Percentiles rank a stretch among this genome's conserved stretches.
These are phyloP conservation scores for Falco biarmicus DNA, from an alignment of 2,797 vertebrate genomes.

Conservation along the genomic window DNA sequence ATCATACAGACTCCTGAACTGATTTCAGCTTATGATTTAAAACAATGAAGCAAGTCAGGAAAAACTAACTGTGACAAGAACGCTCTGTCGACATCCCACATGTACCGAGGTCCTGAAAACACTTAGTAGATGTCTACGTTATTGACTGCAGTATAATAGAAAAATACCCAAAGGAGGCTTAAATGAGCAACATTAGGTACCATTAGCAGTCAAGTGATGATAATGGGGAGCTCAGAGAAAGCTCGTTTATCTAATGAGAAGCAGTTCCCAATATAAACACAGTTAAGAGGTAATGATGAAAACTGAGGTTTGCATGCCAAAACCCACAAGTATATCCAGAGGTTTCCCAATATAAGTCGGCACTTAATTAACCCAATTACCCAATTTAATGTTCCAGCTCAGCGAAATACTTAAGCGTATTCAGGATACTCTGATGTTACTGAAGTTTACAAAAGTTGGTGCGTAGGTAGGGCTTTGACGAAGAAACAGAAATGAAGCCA, in stretches of 20 bases:
- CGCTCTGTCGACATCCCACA: not conserved
- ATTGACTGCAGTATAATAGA: not conserved
- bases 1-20: not conserved
- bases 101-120: not conserved
- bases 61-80: not conserved
- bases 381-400: not conserved
- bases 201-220: not conserved
- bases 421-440: not conserved
- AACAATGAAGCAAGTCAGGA: constrained; percentile 5
- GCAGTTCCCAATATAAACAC: constrained; percentile 14
- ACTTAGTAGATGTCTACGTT: not conserved
- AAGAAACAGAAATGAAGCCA: not conserved
- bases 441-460: not conserved
- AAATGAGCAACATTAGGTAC: not conserved
- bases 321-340: not conserved
- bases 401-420: not conserved
- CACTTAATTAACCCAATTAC: constrained; percentile 7
- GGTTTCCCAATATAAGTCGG: not conserved
- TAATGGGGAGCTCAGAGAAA: not conserved
- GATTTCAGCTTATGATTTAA: not conserved
- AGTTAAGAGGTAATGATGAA: constrained; percentile 24
- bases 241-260: constrained; percentile 45
- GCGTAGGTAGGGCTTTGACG: not conserved
- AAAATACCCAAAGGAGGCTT: constrained; percentile 8
- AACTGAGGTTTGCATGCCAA: constrained; percentile 9